Evolutionary conservation across 2,113 vertebrate genomes (phyloP).

Genomic region (Tonatia bakeri): DNA sequence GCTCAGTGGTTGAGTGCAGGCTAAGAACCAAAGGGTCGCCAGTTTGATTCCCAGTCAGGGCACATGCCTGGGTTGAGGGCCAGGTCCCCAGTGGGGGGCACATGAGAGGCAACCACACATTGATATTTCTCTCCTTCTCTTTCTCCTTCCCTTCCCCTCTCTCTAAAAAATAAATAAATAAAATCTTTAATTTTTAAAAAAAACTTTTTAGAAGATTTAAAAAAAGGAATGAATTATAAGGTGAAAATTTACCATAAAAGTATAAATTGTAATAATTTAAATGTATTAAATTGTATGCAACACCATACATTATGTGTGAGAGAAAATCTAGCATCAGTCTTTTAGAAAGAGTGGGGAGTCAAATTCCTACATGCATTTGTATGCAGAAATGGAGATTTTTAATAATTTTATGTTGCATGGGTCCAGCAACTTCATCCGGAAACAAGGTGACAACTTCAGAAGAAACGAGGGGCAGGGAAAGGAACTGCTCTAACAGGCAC

Average conservation of each 20-base stretch:
- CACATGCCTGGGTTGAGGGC: no score
- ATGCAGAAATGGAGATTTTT: background rate
- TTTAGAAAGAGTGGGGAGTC: background rate
- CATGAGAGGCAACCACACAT: no score
- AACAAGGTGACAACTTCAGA: background rate
- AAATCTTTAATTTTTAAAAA: no score
- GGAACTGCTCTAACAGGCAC: background rate
- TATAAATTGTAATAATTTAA: conserved; percentile 46
- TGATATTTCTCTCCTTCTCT: no score
- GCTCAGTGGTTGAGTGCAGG: no score
- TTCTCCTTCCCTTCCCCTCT: no score
- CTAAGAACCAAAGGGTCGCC: no score
- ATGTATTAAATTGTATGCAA: no score
- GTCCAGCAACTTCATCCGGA: background rate
- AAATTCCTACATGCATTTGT: background rate
- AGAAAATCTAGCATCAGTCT: background rate
- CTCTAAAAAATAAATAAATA: no score
- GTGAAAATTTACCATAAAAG: conserved; percentile 68
- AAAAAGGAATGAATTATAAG: conserved; percentile 60
- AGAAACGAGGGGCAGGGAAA: background rate
- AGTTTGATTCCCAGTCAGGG: no score
- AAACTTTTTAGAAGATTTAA: no score
- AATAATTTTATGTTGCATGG: background rate
- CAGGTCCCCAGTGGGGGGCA: no score
- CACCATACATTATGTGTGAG: background rate